A percentile compares a stretch with the other conserved stretches of the same genome.
Evolutionary conservation across 2,797 vertebrate species (phyloP).

Genomic region (Channallabes apus): DNA sequence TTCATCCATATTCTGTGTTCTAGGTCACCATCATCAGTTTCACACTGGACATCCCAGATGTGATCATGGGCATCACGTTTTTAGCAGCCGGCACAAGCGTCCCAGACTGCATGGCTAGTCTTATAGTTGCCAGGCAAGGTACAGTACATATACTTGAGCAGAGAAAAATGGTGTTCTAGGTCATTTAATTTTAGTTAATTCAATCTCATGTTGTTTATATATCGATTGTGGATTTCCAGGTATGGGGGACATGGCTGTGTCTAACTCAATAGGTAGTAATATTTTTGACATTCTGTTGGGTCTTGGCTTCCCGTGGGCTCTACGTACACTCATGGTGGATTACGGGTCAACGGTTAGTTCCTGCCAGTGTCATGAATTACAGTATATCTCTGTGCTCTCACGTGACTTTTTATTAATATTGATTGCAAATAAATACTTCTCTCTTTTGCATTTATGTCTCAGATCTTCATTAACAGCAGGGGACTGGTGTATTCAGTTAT

Average conservation of each 20-base stretch:
- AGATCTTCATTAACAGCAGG: slow-evolving; percentile 82
- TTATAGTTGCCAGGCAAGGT: slow-evolving; percentile 82
- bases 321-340: slow-evolving; percentile 79
- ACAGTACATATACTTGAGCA: slow-evolving; percentile 52
- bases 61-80: slow-evolving; percentile 83
- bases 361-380: background rate
- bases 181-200: background rate
- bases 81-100: slow-evolving; percentile 82
- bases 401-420: background rate
- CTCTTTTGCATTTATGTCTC: background rate
- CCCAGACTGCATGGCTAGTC: slow-evolving; percentile 82
- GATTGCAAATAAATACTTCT: background rate
- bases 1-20: background rate
- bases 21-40: slow-evolving; percentile 81
- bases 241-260: slow-evolving; percentile 84
- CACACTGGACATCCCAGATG: slow-evolving; percentile 80
- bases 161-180: background rate
- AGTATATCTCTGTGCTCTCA: background rate
- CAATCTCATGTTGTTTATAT: background rate
- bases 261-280: slow-evolving; percentile 82
- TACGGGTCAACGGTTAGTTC: slow-evolving; percentile 75
- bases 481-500: slow-evolving; percentile 81
- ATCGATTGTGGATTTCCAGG: slow-evolving; percentile 59
- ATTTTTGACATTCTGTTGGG: slow-evolving; percentile 82
- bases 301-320: slow-evolving; percentile 80